Evolutionary conservation across 2,888 invertebrate genomes (phyloP).

Genomic region (Malachius bipustulatus): DNA sequence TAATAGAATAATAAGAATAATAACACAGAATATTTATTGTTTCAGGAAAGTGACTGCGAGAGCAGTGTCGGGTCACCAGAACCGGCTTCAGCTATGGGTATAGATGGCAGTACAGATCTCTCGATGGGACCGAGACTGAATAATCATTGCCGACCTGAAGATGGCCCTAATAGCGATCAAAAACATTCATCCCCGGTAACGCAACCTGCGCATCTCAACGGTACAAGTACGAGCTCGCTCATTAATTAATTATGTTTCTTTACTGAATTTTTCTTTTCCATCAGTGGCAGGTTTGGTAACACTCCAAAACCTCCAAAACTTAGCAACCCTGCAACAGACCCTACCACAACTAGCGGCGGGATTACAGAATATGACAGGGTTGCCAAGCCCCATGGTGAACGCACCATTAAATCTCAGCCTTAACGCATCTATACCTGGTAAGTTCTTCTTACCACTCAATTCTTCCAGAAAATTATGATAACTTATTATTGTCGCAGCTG

Average conservation of each 20-base stretch:
- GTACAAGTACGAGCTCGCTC: no score
- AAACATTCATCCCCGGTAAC: conserved; percentile 27
- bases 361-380: conserved; percentile 45
- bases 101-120: conserved; percentile 33
- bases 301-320: conserved; percentile 66
- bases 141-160: conserved; percentile 24
- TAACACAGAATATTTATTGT: conserved; percentile 21
- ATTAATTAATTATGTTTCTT: neutral
- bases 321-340: conserved; percentile 60
- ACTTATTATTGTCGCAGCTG: conserved; percentile 18
- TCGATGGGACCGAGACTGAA: conserved; percentile 26
- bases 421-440: conserved; percentile 34
- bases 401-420: conserved; percentile 76
- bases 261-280: conserved; percentile 24
- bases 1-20: no score
- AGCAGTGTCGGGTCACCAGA: conserved; percentile 54
- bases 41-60: conserved; percentile 53
- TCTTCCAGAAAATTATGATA: neutral
- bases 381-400: conserved; percentile 50
- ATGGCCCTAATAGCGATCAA: conserved; percentile 22
- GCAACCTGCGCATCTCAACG: conserved; percentile 49
- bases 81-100: conserved; percentile 38
- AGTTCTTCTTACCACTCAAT: conserved; percentile 11
- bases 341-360: conserved; percentile 52
- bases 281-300: conserved; percentile 63